Base-by-base conservation (phyloP, 2,797 vertebrate genomes). In the Sebastes paucispinis region DNA sequence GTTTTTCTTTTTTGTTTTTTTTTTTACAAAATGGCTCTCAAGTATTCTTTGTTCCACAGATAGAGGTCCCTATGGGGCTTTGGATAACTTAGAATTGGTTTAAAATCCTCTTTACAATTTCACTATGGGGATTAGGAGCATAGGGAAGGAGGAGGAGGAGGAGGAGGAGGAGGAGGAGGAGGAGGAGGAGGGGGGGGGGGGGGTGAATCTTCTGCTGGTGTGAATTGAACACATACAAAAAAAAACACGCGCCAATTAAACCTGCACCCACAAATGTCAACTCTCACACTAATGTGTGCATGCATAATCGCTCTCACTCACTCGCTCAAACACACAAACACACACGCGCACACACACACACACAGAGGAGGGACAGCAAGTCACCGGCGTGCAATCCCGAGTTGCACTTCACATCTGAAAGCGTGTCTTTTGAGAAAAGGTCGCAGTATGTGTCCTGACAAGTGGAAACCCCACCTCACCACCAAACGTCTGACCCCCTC, bases 1-100 rank as follows among this genome's bases (percentile, higher is more conserved):
- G 64, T 54, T 66, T 76, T 60, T 29, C 90, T 87, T 64, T 18
- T 24, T 91, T 91, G 11, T 36, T 36, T 32, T 32, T 32, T 29
- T 29, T 91, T 86, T 91, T 91, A 93, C 90, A 95, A 95, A 95
- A 95, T 90, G 92, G 88, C 92, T 95, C 89, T 93, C 77, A 88
- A 90, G 89, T 93, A 84, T 89, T 93, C 79, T 93, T 94, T 92
- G 87, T 94, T 95, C 91, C 92, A 95, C 93, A 94, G 94, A 95
- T 83, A 86, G 90, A 94, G 94, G 93, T 95, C 93, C 92, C 88
- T 87, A 81, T 63, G 90, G 94, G 92, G 93, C 91, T 94, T 95
- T 94, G 87, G 90, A 94, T 93, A 92, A 93, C 90, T 95, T 92
- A 93, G 91, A 90, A 90, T 87, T 79, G 59, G 75, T 92, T 94